These are phyloP conservation scores for Puntigrus tetrazona DNA, from an alignment of 2,113 vertebrate species.

Conservation along the genomic window DNA sequence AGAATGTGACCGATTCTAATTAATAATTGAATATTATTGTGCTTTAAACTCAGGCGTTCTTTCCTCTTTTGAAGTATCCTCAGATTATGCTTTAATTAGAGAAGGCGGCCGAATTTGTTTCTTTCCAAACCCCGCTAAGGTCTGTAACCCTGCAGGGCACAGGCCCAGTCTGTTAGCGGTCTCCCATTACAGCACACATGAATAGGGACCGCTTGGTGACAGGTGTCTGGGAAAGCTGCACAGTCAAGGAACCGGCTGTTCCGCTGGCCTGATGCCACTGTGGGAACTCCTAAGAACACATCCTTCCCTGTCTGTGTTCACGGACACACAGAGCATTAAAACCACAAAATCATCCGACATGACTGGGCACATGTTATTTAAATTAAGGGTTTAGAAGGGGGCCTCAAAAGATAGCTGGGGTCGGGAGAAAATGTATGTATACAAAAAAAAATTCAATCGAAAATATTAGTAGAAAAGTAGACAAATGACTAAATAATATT, in stretches of 20 bases:
- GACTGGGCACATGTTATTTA: no score
- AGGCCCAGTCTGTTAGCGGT: neutral
- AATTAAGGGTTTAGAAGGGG: no score
- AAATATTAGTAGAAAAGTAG: no score
- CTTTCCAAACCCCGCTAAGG: neutral
- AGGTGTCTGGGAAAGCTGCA: conserved; percentile 34
- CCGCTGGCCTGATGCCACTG: conserved; percentile 6
- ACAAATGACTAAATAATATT: no score
- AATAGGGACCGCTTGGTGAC: conserved; percentile 14
- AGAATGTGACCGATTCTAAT: neutral
- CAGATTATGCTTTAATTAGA: neutral
- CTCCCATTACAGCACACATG: conserved; percentile 26
- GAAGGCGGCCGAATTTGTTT: neutral
- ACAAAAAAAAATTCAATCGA: no score
- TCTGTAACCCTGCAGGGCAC: conserved; percentile 10
- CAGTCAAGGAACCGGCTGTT: conserved; percentile 28
- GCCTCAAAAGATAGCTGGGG: no score
- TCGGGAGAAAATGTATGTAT: no score
- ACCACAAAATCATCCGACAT: neutral
- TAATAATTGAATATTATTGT: neutral
- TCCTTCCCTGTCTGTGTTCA: neutral
- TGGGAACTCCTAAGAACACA: conserved; percentile 18
- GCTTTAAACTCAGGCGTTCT: neutral
- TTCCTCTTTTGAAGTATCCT: neutral
- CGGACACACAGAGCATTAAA: neutral